Evolutionary conservation across 2,888 invertebrate genomes (phyloP).

Genomic region (Scaptomyza tumidula): DNA sequence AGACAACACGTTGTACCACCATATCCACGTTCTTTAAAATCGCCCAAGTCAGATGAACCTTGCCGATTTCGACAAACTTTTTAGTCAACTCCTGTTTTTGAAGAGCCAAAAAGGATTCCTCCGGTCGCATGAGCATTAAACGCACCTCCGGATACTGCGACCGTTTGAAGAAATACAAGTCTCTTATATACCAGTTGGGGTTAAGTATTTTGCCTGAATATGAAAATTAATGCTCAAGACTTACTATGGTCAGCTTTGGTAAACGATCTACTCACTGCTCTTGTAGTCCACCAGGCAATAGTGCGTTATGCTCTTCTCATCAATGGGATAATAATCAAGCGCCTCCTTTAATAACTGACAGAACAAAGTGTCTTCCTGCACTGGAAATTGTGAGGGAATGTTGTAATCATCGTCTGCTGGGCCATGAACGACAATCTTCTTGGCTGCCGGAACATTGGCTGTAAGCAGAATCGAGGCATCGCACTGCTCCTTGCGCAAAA

Average conservation of each 20-base stretch:
- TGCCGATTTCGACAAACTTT: constrained; percentile 99
- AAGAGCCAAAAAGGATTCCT: constrained; percentile 94
- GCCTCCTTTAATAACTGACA: constrained; percentile 97
- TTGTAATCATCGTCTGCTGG: constrained; percentile 93
- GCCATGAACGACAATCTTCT: constrained; percentile 99
- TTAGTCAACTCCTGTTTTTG: constrained; percentile 95
- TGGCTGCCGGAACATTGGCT: constrained; percentile 99
- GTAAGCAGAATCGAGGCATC: constrained; percentile 98
- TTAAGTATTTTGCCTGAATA: constrained; percentile 96
- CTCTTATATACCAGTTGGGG: constrained; percentile 96
- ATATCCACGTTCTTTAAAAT: constrained; percentile 96
- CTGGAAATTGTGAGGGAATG: constrained; percentile 99
- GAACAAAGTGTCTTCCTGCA: constrained; percentile 99
- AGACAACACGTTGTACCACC: constrained; percentile 98
- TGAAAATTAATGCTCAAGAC: neutral
- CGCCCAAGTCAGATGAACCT: constrained; percentile 95
- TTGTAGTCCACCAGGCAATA: constrained; percentile 99
- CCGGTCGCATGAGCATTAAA: constrained; percentile 95
- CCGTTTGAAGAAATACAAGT: constrained; percentile 97
- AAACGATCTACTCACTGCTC: constrained; percentile 90
- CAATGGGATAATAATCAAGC: constrained; percentile 98
- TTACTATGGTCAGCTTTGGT: neutral
- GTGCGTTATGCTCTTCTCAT: constrained; percentile 93
- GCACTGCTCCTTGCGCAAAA: constrained; percentile 98
- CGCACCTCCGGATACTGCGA: constrained; percentile 99